Evolutionary conservation across 2,888 invertebrate genomes (phyloP).

Genomic region (Polydrusus pterygomalis): DNA sequence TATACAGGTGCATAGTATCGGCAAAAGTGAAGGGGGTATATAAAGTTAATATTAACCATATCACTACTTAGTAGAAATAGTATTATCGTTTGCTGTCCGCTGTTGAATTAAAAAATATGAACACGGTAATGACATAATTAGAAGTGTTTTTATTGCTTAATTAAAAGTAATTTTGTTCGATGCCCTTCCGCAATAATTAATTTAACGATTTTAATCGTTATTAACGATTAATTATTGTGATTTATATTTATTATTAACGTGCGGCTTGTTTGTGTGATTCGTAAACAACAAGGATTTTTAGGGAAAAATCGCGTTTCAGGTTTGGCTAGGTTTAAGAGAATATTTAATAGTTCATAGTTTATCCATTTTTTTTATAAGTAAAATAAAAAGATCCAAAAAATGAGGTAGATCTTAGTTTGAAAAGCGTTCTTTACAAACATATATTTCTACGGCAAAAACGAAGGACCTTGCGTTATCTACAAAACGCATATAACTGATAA

Average conservation of each 20-base stretch:
- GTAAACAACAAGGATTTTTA: constrained; percentile 9
- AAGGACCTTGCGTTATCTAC: too few relatives aligned
- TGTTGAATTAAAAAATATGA: constrained; percentile 26
- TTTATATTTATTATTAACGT: neutral
- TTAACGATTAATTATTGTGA: neutral
- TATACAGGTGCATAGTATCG: constrained; percentile 30
- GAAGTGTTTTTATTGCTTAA: neutral
- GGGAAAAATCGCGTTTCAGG: neutral
- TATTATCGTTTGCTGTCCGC: constrained; percentile 32
- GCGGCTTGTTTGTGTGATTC: neutral
- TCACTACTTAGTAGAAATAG: constrained; percentile 35
- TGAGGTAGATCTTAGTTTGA: too few relatives aligned
- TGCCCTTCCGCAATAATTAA: constrained; percentile 7
- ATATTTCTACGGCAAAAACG: too few relatives aligned
- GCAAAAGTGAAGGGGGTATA: constrained; percentile 45
- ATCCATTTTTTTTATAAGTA: too few relatives aligned
- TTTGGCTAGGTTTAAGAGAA: constrained; percentile 7
- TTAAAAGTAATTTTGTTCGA: neutral
- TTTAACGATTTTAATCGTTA: neutral
- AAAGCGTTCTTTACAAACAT: too few relatives aligned
- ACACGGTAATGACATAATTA: constrained; percentile 31
- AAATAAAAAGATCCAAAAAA: too few relatives aligned
- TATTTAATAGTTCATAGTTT: too few relatives aligned
- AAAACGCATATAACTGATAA: too few relatives aligned
- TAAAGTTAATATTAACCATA: constrained; percentile 39